phyloP scores from a whole-genome alignment of 2,888 invertebrate species.

The Vesta saturnalis region DNA sequence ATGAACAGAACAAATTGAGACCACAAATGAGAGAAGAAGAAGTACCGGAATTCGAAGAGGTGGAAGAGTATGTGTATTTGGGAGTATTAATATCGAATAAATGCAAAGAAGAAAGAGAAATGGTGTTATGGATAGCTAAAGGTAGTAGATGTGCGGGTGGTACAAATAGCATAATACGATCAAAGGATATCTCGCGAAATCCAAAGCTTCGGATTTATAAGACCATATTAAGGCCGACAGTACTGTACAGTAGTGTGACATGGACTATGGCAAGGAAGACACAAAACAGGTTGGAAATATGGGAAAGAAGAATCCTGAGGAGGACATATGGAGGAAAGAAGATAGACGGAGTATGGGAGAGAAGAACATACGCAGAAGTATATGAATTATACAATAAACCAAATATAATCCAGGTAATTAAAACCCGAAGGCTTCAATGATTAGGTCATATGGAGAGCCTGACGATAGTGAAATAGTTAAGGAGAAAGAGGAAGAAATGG shows the following conservation, averaged over 20 bases:
- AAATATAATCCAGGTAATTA: no score
- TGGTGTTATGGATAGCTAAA: conserved; percentile 14
- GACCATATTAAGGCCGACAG: no score
- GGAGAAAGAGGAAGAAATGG: neutral
- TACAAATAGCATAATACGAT: conserved; percentile 3
- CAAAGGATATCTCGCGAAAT: no score
- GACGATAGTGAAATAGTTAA: conserved; percentile 3
- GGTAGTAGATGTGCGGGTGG: conserved; percentile 1
- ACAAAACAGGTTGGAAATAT: no score
- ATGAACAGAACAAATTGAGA: neutral
- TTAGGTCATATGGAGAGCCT: neutral
- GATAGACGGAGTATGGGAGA: conserved; percentile 17
- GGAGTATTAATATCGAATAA: conserved; percentile 13
- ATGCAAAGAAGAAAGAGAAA: conserved; percentile 16
- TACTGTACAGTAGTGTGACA: conserved; percentile 10
- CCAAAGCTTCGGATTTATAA: no score
- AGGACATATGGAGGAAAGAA: conserved; percentile 17
- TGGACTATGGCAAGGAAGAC: conserved; percentile 16
- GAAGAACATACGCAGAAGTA: conserved; percentile 12
- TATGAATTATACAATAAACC: no score
- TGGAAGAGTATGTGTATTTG: conserved; percentile 15
- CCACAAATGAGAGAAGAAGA: neutral
- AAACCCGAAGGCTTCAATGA: no score
- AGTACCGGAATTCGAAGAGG: conserved; percentile 15
- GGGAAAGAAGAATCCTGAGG: conserved; percentile 11